Conservation (phyloP, 2,113 vertebrate species). For the Clarias magur region DNA sequence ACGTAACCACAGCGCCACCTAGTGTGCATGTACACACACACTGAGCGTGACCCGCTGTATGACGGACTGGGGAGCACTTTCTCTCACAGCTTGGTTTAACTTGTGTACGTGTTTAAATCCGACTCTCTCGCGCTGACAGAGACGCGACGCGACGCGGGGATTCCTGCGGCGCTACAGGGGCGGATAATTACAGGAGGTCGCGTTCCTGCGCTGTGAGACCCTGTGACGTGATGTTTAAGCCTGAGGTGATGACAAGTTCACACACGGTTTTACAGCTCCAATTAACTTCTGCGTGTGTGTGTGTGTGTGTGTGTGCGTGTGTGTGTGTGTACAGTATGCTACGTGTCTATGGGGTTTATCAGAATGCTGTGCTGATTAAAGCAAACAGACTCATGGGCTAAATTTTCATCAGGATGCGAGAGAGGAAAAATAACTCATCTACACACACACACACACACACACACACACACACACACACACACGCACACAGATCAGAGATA, state of each 20-base stretch:
- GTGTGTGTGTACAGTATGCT: too few relatives aligned
- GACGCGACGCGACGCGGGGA: background rate
- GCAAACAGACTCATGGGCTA: background rate
- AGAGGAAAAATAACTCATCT: background rate
- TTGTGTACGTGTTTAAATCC: background rate
- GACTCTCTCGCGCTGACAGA: background rate
- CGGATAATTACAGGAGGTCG: background rate
- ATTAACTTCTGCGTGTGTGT: background rate
- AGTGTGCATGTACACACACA: background rate
- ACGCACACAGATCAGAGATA: background rate
- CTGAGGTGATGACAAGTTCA: background rate
- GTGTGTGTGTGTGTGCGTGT: background rate
- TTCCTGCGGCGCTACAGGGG: background rate
- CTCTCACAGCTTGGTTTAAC: background rate
- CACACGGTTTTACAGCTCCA: background rate
- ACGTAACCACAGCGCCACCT: too few relatives aligned
- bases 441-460: background rate
- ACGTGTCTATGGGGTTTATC: too few relatives aligned
- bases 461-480: conserved; percentile 5
- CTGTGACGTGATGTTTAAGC: background rate
- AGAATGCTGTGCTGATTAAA: background rate
- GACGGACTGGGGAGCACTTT: background rate
- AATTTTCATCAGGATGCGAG: background rate
- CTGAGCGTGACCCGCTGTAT: background rate
- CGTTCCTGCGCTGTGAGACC: background rate